Base-by-base conservation (phyloP, 2,888 invertebrate genomes). In the Eupithecia abbreviata region DNA sequence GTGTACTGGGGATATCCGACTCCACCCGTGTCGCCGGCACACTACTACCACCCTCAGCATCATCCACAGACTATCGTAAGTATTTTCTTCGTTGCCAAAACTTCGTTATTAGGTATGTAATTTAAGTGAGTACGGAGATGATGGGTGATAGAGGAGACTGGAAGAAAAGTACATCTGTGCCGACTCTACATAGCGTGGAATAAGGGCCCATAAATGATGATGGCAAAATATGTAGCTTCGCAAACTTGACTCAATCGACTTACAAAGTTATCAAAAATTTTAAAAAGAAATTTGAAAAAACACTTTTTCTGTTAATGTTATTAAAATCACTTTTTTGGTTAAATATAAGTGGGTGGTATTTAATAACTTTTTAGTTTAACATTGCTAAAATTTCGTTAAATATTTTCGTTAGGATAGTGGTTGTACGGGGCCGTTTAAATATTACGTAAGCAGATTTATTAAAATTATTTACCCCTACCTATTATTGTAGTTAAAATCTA, bases 1-100 rank as follows among this genome's bases (percentile, higher is more conserved):
- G 97, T 98, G 84, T 98, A 98, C 95, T 99, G 98, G 98, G 97
- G 98, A 0, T 98, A 98, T 94, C 98, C 98, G 70, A 98, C 98
- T 85, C 98, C 98, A 62, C 98, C 98, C 0, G 98, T 98, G 30
- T 98, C 98, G 67, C 98, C 98, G 0, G 98, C 98, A 62, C 97
- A 97, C 85, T 98, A 98, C 91, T 98, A 97, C 88, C 97, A 97
- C 79, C 96, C 96, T 3, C 96, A 97, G 43, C 95, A 93, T 79
- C 94, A 93, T 82, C 93, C 93, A 0, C 95, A 94, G 80, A 89
- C 93, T 72, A 92, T 95, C 91, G 95, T 95, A 84, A 90, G 87
- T 76, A 18, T n/a, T 58, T 9, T n/a, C 7, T 55, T 51, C 12
- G 5, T 49, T 49, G 13, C 0, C 30, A 30, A 30, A 30, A 30